Base-by-base conservation (phyloP, 2,113 vertebrate species). In the Thunnus thynnus region DNA sequence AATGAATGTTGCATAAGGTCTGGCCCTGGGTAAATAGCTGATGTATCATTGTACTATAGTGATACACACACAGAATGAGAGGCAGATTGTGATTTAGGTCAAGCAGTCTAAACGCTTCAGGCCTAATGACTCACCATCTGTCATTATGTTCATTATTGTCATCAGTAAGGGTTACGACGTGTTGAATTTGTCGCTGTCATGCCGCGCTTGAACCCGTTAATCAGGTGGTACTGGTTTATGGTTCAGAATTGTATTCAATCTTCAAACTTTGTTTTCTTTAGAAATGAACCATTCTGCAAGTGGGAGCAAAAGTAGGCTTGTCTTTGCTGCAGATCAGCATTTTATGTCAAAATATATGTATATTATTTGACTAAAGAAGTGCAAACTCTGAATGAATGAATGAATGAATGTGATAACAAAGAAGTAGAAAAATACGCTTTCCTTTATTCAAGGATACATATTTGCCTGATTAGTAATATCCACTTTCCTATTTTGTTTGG, bases 1-100 rank as follows among this genome's bases (percentile, higher is more conserved):
- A 82, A 82, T 57, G 16, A 75, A 62, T 20, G 58, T 86, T 90
- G 65, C 76, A 66, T 80, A 85, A 82, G 78, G 17, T 30, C 71
- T 12, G 60, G 54, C 13, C 14, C 57, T 47, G 69, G 41, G 18
- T 84, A 57, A 79, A 83, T 71, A 84, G 76, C 56, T 47, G 74
- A 46, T 72, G 4, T 47, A 75, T 80, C 36, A 41, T 41, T 80
- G 76, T 72, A 12, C 52, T 27, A 14, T 3, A 22, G 41, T 67
- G 71, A 85, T 4, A 30, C 27, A 30, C 27, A 72, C 62, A 68
- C 57, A 62, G 13, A 67, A 50, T 46, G 18, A 72, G 22, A 80
- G 51, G 57, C 66, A 73, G 71, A 57, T 22, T 74, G 72, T 50
- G 75, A 88, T 88, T 56, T 56, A 25, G 76, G 64, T 81, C 80